Base-by-base conservation (phyloP, 2,888 invertebrate genomes). In the Cryptophagus acutangulus region DNA sequence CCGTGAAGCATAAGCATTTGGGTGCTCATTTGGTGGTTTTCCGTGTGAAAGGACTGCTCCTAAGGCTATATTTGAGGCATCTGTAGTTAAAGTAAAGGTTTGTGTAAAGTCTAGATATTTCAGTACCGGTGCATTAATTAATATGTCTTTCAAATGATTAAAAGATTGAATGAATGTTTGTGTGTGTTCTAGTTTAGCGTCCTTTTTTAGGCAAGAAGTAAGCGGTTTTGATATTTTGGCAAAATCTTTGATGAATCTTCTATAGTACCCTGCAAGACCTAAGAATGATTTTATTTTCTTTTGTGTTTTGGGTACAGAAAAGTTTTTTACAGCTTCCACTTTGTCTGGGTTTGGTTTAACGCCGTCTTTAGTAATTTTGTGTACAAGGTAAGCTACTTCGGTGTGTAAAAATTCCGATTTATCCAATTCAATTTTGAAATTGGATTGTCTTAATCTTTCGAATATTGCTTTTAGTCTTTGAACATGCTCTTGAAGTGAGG, bases 261-360 rank as follows among this genome's bases (percentile, higher is more conserved):
- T 25, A 17, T 48, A 52, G 26, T 49, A 45, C 2, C 52, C 45
- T 4, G 40, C n/a, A 9, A 53, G 29, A n/a, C 55, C 51, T 40
- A 58, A 25, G 39, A 62, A 60, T 16, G 42, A 40, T 54, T 58
- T 57, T 3, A 62, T 56, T 42, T 59, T 47, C 39, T 57, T 59
- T 3, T 54, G 51, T 3, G 43, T 49, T 36, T 44, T 43, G n/a
- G 49, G 48, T 3, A 51, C 31, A 2, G 48, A 47, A 18, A 44
- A 56, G 6, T 58, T 49, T 43, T 44, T 13, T 2, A 58, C 55
- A 1, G 52, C 51, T 24, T 46, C 29, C 3, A 58, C 56, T 49
- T 65, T 64, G 1, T 50, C 47, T 0, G 62, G 59, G 35, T 64
- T 59, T 4, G 64, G 62, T 38, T 49, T 59, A 8, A 62, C 51